Conservation (phyloP, 1,140 invertebrate genomes). For the Zaprionus inermis region DNA sequence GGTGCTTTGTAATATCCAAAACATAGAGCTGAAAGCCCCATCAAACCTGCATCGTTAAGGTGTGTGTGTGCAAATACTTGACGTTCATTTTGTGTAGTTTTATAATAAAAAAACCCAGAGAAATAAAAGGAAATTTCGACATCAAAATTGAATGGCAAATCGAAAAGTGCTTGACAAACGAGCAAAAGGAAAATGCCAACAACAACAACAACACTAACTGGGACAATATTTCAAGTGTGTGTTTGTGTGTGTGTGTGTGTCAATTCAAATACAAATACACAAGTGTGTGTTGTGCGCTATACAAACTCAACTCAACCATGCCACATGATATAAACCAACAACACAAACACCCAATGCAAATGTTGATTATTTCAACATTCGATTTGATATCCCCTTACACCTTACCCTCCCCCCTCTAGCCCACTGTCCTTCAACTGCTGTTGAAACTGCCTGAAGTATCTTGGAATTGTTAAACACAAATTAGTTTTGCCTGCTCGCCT, state of each 20-base stretch:
- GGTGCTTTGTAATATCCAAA: slow-evolving; percentile 49
- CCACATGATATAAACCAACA: slow-evolving; percentile 16
- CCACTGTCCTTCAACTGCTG: not conserved
- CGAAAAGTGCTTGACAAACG: slow-evolving; percentile 73
- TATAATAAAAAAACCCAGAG: slow-evolving; percentile 34
- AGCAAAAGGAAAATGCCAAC: slow-evolving; percentile 42
- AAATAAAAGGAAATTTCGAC: slow-evolving; percentile 13
- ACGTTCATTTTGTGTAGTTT: slow-evolving; percentile 61
- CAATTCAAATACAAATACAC: slow-evolving; percentile 47
- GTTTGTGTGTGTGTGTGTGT: slow-evolving; percentile 34
- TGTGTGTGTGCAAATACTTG: slow-evolving; percentile 56
- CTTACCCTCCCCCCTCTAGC: not conserved
- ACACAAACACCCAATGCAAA: slow-evolving; percentile 39
- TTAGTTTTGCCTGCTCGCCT: slow-evolving; percentile 60
- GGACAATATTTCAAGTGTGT: slow-evolving; percentile 50
- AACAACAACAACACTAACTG: slow-evolving; percentile 38
- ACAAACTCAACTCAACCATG: slow-evolving; percentile 19
- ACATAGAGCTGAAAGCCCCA: slow-evolving; percentile 40
- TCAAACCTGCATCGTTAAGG: slow-evolving; percentile 51
- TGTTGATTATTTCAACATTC: slow-evolving; percentile 69
- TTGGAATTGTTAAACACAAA: slow-evolving; percentile 70
- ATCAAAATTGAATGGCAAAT: slow-evolving; percentile 64
- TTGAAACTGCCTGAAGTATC: slow-evolving; percentile 31
- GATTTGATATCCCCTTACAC: not conserved
- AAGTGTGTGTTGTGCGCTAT: slow-evolving; percentile 32